These are phyloP conservation scores for Hippasteria phrygiana DNA, from an alignment of 53 echinoderm and acorn worm genomes.

Conservation along the genomic window DNA sequence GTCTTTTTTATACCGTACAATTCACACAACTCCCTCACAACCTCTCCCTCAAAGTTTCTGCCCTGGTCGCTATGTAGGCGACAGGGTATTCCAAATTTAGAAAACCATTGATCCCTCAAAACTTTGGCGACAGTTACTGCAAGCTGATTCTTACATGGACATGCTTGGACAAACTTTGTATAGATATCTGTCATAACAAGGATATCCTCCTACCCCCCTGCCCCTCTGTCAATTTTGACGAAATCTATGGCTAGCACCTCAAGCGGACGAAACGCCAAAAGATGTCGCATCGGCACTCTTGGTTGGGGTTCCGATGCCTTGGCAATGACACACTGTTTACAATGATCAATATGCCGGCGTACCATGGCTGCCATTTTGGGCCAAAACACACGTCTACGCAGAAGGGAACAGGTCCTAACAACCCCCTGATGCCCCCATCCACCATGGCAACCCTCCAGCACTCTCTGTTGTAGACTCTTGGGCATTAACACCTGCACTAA, in stretches of 20 bases:
- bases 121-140: constrained; percentile 77
- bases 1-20: constrained; percentile 9
- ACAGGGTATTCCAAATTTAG: constrained; percentile 72
- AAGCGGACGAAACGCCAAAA: constrained; percentile 62
- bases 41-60: constrained; percentile 72
- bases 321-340: constrained; percentile 27
- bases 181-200: constrained; percentile 75
- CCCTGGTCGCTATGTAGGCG: constrained; percentile 80
- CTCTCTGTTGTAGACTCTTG: constrained; percentile 15
- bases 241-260: constrained; percentile 78
- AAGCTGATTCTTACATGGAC: constrained; percentile 70
- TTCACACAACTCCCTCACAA: constrained; percentile 40
- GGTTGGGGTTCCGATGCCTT: neutral
- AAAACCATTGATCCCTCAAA: constrained; percentile 73
- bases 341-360: too few relatives aligned
- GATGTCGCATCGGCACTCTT: too few relatives aligned
- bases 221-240: constrained; percentile 60
- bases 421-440: constrained; percentile 65
- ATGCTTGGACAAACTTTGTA: constrained; percentile 75
- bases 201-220: constrained; percentile 67
- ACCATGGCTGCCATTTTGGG: constrained; percentile 65
- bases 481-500: constrained; percentile 8
- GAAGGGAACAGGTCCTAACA: constrained; percentile 51
- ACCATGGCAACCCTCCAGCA: constrained; percentile 66
- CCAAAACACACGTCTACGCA: constrained; percentile 69